Evolutionary conservation across 2,797 vertebrate genomes (phyloP).

Genomic region (Parauchenoglanis punctatus): DNA sequence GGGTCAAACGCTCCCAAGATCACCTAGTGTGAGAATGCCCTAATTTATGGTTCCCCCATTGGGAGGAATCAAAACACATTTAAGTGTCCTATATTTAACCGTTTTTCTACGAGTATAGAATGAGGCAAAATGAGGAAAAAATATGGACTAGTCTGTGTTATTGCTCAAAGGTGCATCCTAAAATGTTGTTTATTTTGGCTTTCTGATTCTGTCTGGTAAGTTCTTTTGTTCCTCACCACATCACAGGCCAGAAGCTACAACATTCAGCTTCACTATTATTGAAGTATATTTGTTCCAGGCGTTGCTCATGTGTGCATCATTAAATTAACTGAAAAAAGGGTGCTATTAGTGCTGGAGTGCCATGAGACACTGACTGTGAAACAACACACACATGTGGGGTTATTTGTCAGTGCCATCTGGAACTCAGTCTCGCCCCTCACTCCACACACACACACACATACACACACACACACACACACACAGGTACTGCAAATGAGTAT

Average conservation of each 20-base stretch:
- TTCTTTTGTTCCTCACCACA: constrained; percentile 20
- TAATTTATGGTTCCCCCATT: not conserved
- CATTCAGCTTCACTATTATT: not conserved
- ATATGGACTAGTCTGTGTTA: not conserved
- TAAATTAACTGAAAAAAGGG: constrained; percentile 70
- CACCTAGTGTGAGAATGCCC: too few relatives aligned
- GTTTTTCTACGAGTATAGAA: not conserved
- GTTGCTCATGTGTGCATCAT: constrained; percentile 70
- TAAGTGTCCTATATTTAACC: not conserved
- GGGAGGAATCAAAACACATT: not conserved
- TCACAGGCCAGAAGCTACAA: constrained; percentile 13
- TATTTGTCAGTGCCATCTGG: constrained; percentile 67
- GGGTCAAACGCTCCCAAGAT: too few relatives aligned
- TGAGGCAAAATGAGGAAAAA: not conserved
- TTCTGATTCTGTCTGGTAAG: not conserved
- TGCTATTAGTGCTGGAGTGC: constrained; percentile 58
- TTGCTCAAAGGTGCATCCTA: not conserved
- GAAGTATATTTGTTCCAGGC: constrained; percentile 69
- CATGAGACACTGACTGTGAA: constrained; percentile 54
- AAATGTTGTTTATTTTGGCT: constrained; percentile 22
- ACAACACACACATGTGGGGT: constrained; percentile 67
- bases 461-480: not conserved
- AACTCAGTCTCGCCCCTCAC: constrained; percentile 27
- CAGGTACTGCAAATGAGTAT: too few relatives aligned
- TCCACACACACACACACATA: not conserved